phyloP scores from a whole-genome alignment of 2,888 invertebrate genomes.

The Lasioglossum malachurum region DNA sequence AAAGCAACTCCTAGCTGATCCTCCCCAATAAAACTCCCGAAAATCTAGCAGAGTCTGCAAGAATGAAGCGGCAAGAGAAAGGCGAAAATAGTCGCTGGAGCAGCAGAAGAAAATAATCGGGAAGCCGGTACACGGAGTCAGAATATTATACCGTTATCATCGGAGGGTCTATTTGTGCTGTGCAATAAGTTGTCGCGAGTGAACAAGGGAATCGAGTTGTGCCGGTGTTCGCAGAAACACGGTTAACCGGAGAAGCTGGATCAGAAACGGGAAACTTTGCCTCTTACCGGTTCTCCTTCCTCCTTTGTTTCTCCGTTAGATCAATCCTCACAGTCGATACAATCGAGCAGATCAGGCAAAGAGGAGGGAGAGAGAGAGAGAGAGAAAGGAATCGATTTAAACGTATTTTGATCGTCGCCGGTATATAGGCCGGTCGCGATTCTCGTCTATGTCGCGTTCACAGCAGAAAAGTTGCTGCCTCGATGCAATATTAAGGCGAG shows the following conservation, averaged over 20 bases:
- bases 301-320: conserved; percentile 22
- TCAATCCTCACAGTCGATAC: conserved; percentile 31
- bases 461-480: conserved; percentile 62
- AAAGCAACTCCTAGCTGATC: not conserved
- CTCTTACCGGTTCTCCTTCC: conserved; percentile 31
- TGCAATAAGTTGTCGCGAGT: conserved; percentile 13
- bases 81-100: not conserved
- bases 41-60: not conserved
- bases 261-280: conserved; percentile 43
- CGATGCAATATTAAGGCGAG: conserved; percentile 68
- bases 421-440: conserved; percentile 36
- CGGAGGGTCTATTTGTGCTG: not conserved
- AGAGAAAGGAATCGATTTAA: conserved; percentile 38
- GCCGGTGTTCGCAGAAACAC: conserved; percentile 37
- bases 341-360: conserved; percentile 12
- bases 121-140: not conserved
- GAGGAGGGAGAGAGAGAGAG: not conserved
- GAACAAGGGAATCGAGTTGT: conserved; percentile 22
- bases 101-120: not conserved
- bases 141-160: conserved; percentile 21
- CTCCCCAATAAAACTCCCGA: not conserved
- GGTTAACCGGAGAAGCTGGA: conserved; percentile 47
- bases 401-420: conserved; percentile 51
- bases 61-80: not conserved
- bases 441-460: conserved; percentile 36